phyloP scores from a whole-genome alignment of 2,888 invertebrate genomes.

The Loripinus fragilis region DNA sequence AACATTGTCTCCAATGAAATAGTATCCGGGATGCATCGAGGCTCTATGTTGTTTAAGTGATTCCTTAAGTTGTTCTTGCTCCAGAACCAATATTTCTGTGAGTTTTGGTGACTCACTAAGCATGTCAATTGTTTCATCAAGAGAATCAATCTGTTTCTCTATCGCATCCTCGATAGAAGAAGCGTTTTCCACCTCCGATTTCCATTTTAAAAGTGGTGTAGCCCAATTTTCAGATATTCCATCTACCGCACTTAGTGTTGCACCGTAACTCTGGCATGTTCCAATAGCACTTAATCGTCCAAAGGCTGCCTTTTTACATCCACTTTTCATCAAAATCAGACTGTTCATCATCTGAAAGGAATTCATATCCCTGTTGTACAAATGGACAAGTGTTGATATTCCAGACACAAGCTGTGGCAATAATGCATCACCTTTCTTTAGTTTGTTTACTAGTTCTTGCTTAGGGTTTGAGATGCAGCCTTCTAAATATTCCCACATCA shows the following conservation, averaged over 20 bases:
- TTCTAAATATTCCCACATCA: background rate
- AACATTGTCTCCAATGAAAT: conserved; percentile 57
- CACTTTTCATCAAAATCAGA: conserved; percentile 28
- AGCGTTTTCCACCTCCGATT: background rate
- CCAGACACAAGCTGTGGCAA: conserved; percentile 32
- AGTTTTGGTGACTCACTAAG: background rate
- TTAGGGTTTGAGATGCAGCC: background rate
- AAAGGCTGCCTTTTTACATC: conserved; percentile 43
- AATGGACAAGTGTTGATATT: conserved; percentile 15
- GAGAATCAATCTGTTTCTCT: background rate
- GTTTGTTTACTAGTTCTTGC: conserved; percentile 14
- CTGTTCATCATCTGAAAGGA: conserved; percentile 23
- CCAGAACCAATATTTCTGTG: background rate
- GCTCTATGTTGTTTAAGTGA: conserved; percentile 33
- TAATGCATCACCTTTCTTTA: conserved; percentile 27
- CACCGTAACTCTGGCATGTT: conserved; percentile 25
- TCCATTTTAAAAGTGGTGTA: background rate
- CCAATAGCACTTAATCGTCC: conserved; percentile 33
- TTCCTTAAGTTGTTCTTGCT: conserved; percentile 7
- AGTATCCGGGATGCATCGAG: conserved; percentile 42
- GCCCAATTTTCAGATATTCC: conserved; percentile 14
- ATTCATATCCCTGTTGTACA: conserved; percentile 36
- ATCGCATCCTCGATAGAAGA: background rate
- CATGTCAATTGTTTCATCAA: conserved; percentile 28
- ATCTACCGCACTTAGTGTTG: conserved; percentile 27